Evolutionary conservation across 2,113 vertebrate genomes (phyloP).

Genomic region (Python bivittatus): DNA sequence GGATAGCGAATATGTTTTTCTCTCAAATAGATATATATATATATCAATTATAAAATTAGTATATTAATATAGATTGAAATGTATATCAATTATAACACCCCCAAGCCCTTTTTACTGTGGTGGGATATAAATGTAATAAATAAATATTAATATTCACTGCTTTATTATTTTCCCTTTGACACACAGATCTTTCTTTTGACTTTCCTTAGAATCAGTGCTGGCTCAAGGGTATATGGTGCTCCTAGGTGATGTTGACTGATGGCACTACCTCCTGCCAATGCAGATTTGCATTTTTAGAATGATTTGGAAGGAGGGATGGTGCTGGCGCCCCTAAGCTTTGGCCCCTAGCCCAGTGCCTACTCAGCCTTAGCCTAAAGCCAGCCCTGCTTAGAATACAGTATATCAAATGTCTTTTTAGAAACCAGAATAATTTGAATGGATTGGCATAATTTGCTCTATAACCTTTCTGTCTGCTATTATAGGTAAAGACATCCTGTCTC

Average conservation of each 20-base stretch:
- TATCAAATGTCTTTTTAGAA: constrained; percentile 55
- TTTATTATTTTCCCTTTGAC: background rate
- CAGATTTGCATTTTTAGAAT: background rate
- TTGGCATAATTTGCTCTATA: constrained; percentile 44
- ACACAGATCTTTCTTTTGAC: background rate
- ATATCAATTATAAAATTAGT: no score
- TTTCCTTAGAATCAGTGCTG: background rate
- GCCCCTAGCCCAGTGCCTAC: background rate
- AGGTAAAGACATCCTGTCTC: constrained; percentile 8
- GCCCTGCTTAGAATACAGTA: constrained; percentile 20
- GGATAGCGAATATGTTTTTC: background rate
- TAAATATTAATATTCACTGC: background rate
- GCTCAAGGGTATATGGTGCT: background rate
- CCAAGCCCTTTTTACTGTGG: background rate
- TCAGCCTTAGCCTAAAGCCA: background rate
- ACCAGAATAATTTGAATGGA: constrained; percentile 40
- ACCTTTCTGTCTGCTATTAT: constrained; percentile 32
- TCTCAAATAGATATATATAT: background rate
- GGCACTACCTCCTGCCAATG: background rate
- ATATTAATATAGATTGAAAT: no score
- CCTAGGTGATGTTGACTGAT: background rate
- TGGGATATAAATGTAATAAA: background rate
- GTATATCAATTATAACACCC: no score
- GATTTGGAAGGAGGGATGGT: background rate
- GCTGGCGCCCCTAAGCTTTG: background rate